Evolutionary conservation across 2,797 vertebrate genomes (phyloP), one percentile per base, ranked within the genome.

Genomic region (Brachyalestes nurse): DNA sequence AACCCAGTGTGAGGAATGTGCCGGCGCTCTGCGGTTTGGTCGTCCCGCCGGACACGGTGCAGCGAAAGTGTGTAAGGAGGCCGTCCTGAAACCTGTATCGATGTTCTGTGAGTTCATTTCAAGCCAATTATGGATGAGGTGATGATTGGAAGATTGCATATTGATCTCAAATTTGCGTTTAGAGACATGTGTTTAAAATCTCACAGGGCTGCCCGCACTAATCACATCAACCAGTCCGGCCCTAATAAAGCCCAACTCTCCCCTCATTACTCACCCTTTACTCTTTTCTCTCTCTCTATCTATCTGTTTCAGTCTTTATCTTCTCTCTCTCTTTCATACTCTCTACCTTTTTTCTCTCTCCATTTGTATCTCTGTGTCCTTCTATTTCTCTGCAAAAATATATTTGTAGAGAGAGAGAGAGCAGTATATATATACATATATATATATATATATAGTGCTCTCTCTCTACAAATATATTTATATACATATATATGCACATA

Each of bases 101-200:
- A 85, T 69, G 75, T 78, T 83, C 62, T 64, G 38, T 66, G 71
- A 80, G 80, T 87, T 86, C 75, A 80, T 85, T 85, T 83, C 75
- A 55, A 77, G 71, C 83, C 80, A 85, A 78, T 83, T 86, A 87
- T 84, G 83, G 72, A 75, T 16, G 82, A 62, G 74, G 70, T 78
- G 83, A 87, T 80, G 82, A 86, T 85, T 84, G 77, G 80, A 79
- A 87, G 85, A 86, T 86, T 77, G 71, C 40, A 38, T 84, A 88
- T 88, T 81, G 86, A 86, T 87, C 80, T 67, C 25, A 74, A 79
- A 69, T 75, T 83, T 85, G 28, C 3, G 28, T 21, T 17, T 21
- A 12, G 85, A 87, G 71, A 85, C 74, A 70, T 47, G 79, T 81
- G 73, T 87, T 82, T 72, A 79, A 72, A 57, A 78, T 83, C 67